Evolutionary conservation across 2,888 invertebrate species (phyloP).

Genomic region (Cordilura impudica): DNA sequence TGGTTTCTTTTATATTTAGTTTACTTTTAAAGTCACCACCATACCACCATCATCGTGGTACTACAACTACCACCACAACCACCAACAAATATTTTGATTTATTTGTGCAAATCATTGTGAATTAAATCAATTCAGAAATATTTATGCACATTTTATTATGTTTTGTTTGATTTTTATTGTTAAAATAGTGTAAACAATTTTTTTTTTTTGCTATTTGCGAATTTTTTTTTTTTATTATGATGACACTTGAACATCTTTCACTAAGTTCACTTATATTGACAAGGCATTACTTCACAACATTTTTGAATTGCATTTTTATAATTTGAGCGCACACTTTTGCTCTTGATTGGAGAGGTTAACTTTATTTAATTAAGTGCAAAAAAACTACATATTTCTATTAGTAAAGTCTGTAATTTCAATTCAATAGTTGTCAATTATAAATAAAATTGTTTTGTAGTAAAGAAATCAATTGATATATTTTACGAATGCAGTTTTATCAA

Average conservation of each 20-base stretch:
- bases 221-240: slow-evolving; percentile 40
- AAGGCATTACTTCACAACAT: slow-evolving; percentile 35
- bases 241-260: slow-evolving; percentile 60
- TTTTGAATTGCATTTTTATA: slow-evolving; percentile 48
- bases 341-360: slow-evolving; percentile 60
- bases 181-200: slow-evolving; percentile 44
- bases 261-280: slow-evolving; percentile 48
- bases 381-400: slow-evolving; percentile 36
- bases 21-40: slow-evolving; percentile 27
- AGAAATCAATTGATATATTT: slow-evolving; percentile 14
- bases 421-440: slow-evolving; percentile 55
- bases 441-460: slow-evolving; percentile 22
- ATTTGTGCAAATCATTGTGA: slow-evolving; percentile 15
- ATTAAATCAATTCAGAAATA: slow-evolving; percentile 17
- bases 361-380: slow-evolving; percentile 53
- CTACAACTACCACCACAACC: slow-evolving; percentile 18
- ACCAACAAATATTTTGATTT: slow-evolving; percentile 52
- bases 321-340: slow-evolving; percentile 56
- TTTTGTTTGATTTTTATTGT: slow-evolving; percentile 35
- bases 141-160: slow-evolving; percentile 6
- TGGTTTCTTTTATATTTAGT: slow-evolving; percentile 29
- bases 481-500: not conserved
- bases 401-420: slow-evolving; percentile 41
- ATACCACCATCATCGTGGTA: slow-evolving; percentile 9
- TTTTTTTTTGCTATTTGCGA: slow-evolving; percentile 27